A percentile compares a stretch with the other conserved stretches of the same genome.
Conservation (phyloP, 2,888 invertebrate species). For the Thymelicus sylvestris region DNA sequence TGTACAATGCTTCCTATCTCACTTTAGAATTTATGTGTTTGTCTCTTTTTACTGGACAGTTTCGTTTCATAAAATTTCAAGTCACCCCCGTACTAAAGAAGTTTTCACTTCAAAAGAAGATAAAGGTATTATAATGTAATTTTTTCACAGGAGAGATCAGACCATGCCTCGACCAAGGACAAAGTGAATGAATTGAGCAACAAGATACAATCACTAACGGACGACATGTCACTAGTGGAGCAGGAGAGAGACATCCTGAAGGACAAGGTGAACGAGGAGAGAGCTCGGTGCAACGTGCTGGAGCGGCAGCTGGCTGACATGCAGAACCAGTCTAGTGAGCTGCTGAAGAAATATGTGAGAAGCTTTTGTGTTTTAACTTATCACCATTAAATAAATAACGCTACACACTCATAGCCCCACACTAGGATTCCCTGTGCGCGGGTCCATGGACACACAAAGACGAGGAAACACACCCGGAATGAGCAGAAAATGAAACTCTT, state of each 20-base stretch:
- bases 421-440: too few species aligned
- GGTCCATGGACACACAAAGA: too few species aligned
- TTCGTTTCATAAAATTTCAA: too few species aligned
- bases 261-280: slow-evolving; percentile 70
- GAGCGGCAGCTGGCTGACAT: slow-evolving; percentile 84
- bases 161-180: slow-evolving; percentile 61
- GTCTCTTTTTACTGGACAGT: too few species aligned
- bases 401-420: too few species aligned
- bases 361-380: not conserved
- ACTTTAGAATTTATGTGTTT: too few species aligned
- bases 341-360: slow-evolving; percentile 85
- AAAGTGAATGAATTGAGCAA: slow-evolving; percentile 54
- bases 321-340: slow-evolving; percentile 78
- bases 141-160: slow-evolving; percentile 63
- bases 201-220: slow-evolving; percentile 57
- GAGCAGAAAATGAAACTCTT: too few species aligned
- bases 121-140: not conserved
- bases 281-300: slow-evolving; percentile 65
- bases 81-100: too few species aligned
- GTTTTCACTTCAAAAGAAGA: too few species aligned
- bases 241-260: slow-evolving; percentile 69
- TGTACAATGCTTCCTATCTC: too few species aligned
- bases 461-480: too few species aligned
- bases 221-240: slow-evolving; percentile 53
- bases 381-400: too few species aligned